Conservation (phyloP, 2,888 invertebrate genomes). For the Prosopocoilus inquinatus region DNA sequence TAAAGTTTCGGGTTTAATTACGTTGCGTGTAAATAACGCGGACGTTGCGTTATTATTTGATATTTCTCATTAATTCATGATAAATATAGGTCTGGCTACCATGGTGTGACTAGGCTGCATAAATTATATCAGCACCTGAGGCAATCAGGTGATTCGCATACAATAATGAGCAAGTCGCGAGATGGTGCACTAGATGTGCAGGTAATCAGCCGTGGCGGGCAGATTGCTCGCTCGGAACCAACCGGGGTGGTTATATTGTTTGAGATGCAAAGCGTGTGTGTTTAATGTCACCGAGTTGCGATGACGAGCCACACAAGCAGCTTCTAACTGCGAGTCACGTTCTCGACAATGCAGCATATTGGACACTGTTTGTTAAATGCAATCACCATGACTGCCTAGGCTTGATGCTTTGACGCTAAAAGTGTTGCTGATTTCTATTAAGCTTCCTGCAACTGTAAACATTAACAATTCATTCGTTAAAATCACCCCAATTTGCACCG, state of each 20-base stretch:
- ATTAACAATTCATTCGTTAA: no score
- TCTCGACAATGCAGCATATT: conserved; percentile 32
- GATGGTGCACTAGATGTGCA: conserved; percentile 7
- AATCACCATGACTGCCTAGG: background rate
- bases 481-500: no score
- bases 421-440: background rate
- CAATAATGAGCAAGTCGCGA: no score
- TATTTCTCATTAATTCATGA: no score
- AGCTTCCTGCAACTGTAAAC: no score
- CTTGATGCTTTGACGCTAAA: background rate
- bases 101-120: no score
- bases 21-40: no score
- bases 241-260: conserved; percentile 42
- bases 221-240: conserved; percentile 40
- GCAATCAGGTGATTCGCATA: no score
- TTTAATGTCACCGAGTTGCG: conserved; percentile 37
- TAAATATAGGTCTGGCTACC: no score
- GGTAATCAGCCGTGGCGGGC: conserved; percentile 30
- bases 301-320: conserved; percentile 42
- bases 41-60: no score
- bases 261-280: conserved; percentile 43
- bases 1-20: no score
- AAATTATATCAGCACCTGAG: no score
- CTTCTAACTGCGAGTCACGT: conserved; percentile 43
- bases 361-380: conserved; percentile 28